These are phyloP conservation scores for Ormyrus labotus DNA, from an alignment of 2,888 invertebrate species.

Conservation along the genomic window DNA sequence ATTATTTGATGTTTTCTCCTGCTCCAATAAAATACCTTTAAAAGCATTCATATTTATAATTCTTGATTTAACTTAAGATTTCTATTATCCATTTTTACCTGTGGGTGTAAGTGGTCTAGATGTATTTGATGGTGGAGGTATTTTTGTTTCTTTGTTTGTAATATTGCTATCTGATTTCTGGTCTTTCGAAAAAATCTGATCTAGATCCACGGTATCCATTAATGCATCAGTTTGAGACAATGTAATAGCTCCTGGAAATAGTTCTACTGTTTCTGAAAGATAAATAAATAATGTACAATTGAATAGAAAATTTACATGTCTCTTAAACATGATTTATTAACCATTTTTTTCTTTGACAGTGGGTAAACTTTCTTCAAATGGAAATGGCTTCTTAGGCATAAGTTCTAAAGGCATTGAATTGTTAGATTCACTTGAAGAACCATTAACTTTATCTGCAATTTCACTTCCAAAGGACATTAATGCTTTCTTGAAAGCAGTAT, in stretches of 20 bases:
- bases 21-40: too few species aligned
- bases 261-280: constrained; percentile 23
- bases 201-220: constrained; percentile 50
- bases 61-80: too few species aligned
- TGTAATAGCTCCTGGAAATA: constrained; percentile 28
- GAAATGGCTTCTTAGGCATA: neutral
- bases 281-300: neutral
- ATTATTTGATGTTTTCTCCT: too few species aligned
- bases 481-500: constrained; percentile 54
- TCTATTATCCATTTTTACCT: neutral
- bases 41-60: too few species aligned
- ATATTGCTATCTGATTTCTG: constrained; percentile 11
- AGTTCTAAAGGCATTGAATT: constrained; percentile 29
- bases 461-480: constrained; percentile 56
- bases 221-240: constrained; percentile 55
- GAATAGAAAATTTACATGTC: neutral
- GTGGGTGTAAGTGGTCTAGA: neutral
- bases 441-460: constrained; percentile 33
- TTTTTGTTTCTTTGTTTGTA: neutral
- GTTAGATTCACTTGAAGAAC: constrained; percentile 5
- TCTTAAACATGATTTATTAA: constrained; percentile 17
- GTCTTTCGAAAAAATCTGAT: constrained; percentile 32
- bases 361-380: constrained; percentile 8
- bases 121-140: neutral
- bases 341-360: neutral